phyloP scores from a whole-genome alignment of 2,888 invertebrate genomes.

The Cryptophagus acutangulus region DNA sequence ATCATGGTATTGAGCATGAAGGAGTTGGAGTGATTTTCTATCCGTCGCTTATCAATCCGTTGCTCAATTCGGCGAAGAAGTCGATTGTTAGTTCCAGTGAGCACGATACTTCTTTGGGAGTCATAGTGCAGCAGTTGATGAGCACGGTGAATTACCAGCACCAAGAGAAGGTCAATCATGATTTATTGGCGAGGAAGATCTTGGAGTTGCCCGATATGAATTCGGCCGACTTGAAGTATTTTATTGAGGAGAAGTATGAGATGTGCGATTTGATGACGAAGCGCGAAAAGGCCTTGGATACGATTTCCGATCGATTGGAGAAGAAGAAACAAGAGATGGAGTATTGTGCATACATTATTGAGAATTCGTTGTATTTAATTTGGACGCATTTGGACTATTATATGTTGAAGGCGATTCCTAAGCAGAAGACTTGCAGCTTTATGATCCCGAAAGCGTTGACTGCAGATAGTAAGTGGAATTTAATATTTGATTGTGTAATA shows the following conservation, averaged over 20 bases:
- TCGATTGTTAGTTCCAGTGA: conserved; percentile 34
- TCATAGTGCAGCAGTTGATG: conserved; percentile 54
- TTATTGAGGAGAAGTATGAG: conserved; percentile 41
- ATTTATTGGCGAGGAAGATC: conserved; percentile 50
- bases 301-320: conserved; percentile 51
- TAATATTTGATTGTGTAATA: conserved; percentile 11
- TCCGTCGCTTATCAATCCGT: conserved; percentile 48
- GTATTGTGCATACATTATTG: conserved; percentile 62
- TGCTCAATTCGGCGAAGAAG: conserved; percentile 30
- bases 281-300: conserved; percentile 45
- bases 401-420: conserved; percentile 58
- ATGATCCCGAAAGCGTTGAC: conserved; percentile 28
- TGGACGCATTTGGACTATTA: conserved; percentile 74
- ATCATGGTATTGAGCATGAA: conserved; percentile 53
- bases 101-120: conserved; percentile 50
- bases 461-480: conserved; percentile 37
- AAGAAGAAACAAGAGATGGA: conserved; percentile 58
- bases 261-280: conserved; percentile 36
- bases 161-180: conserved; percentile 49
- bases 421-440: too few species aligned
- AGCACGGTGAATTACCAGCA: conserved; percentile 54
- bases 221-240: conserved; percentile 53
- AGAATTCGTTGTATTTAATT: conserved; percentile 67
- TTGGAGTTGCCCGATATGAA: conserved; percentile 52
- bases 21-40: conserved; percentile 53